phyloP scores from a whole-genome alignment of 2,797 vertebrate species.

The Zenarchopterus dispar region DNA sequence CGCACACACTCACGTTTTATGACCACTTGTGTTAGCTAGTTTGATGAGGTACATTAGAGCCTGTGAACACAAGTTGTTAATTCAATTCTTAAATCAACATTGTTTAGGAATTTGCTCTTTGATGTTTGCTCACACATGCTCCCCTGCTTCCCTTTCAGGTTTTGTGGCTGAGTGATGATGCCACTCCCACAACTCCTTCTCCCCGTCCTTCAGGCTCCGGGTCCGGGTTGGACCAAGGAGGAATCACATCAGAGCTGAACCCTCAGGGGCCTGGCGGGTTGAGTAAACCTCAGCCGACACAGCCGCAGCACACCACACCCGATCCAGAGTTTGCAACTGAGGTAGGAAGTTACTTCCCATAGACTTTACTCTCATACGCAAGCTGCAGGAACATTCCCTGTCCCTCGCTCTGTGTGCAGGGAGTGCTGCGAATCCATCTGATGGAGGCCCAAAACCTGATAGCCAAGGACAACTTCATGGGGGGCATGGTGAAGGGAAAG shows the following conservation, averaged over 20 bases:
- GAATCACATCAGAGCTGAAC: constrained; percentile 53
- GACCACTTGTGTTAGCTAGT: background rate
- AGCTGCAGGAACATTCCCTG: background rate
- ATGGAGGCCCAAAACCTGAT: constrained; percentile 89
- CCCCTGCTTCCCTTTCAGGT: constrained; percentile 74
- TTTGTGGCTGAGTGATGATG: constrained; percentile 86
- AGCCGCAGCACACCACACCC: constrained; percentile 84
- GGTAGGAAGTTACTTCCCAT: constrained; percentile 66
- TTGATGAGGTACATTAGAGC: no score
- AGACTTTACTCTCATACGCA: background rate
- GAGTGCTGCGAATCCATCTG: constrained; percentile 89
- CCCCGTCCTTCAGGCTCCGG: constrained; percentile 61
- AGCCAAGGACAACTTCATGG: constrained; percentile 93
- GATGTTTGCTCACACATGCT: constrained; percentile 3
- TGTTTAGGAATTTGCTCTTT: background rate
- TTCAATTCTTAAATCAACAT: background rate
- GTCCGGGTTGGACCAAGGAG: constrained; percentile 53
- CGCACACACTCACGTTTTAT: background rate
- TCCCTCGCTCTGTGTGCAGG: constrained; percentile 72
- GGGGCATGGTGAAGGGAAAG: constrained; percentile 91
- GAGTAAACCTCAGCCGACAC: constrained; percentile 62
- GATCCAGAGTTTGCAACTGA: constrained; percentile 87
- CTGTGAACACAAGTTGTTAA: background rate
- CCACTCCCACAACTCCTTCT: constrained; percentile 74
- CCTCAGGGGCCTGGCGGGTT: constrained; percentile 70